Percentiles rank a stretch among this genome's conserved stretches.
phyloP scores from a whole-genome alignment of 2,888 invertebrate species.

The Drosophila hamatofila region DNA sequence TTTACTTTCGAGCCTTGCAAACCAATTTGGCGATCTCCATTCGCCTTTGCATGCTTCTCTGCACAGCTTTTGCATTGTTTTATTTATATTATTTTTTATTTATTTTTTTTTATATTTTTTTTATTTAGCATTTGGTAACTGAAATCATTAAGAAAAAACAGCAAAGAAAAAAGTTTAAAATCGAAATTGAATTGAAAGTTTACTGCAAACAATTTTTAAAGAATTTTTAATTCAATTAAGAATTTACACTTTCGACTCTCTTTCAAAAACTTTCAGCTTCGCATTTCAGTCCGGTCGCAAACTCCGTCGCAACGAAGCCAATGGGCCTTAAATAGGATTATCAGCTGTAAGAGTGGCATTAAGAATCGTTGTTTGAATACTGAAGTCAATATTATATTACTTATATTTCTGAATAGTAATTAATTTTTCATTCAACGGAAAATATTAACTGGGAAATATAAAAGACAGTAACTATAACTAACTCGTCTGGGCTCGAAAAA shows the following conservation, averaged over 20 bases:
- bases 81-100: not conserved
- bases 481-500: no score
- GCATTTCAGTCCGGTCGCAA: not conserved
- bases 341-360: not conserved
- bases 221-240: constrained; percentile 54
- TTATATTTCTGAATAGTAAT: not conserved
- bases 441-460: not conserved
- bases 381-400: no score
- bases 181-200: constrained; percentile 18
- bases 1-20: constrained; percentile 19
- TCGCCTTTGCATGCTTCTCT: constrained; percentile 55
- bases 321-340: not conserved
- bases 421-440: not conserved
- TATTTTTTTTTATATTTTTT: not conserved
- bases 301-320: constrained; percentile 17
- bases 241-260: constrained; percentile 14
- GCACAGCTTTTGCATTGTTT: constrained; percentile 52
- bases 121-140: constrained; percentile 14
- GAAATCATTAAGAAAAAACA: constrained; percentile 20
- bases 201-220: constrained; percentile 26
- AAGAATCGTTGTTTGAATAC: not conserved
- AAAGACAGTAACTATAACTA: no score
- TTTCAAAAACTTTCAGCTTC: not conserved
- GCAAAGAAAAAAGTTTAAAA: constrained; percentile 17
- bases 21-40: constrained; percentile 55